These are phyloP conservation scores for Oenanthe melanoleuca DNA, from an alignment of 2,113 vertebrate species.

Conservation along the genomic window DNA sequence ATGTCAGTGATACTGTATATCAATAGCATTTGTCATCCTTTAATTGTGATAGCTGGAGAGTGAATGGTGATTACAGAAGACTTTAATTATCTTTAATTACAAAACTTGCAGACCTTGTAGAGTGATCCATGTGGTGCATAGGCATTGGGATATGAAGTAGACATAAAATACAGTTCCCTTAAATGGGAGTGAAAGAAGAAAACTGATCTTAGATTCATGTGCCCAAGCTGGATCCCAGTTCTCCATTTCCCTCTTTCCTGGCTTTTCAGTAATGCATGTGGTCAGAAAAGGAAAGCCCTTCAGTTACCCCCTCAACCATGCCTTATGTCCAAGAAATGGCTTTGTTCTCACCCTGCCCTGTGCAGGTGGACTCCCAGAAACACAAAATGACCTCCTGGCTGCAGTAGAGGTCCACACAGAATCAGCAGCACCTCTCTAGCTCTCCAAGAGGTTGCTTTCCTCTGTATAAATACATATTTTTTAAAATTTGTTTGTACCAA, in stretches of 20 bases:
- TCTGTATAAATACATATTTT: neutral
- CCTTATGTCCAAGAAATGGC: neutral
- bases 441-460: neutral
- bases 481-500: neutral
- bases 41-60: neutral
- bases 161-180: conserved; percentile 89
- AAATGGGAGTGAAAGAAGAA: neutral
- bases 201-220: neutral
- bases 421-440: neutral
- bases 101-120: conserved; percentile 87
- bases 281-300: neutral
- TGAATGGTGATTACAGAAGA: neutral
- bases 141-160: conserved; percentile 82
- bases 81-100: conserved; percentile 48
- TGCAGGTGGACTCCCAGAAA: neutral
- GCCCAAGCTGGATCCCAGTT: neutral
- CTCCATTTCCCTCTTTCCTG: neutral
- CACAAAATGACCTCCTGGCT: neutral
- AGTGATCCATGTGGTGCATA: conserved; percentile 75
- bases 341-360: neutral
- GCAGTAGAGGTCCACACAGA: neutral
- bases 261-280: neutral
- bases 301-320: neutral
- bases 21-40: neutral
- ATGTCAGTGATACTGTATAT: neutral